Conservation (phyloP, 2,113 vertebrate species). For the Nettapus auritus region DNA sequence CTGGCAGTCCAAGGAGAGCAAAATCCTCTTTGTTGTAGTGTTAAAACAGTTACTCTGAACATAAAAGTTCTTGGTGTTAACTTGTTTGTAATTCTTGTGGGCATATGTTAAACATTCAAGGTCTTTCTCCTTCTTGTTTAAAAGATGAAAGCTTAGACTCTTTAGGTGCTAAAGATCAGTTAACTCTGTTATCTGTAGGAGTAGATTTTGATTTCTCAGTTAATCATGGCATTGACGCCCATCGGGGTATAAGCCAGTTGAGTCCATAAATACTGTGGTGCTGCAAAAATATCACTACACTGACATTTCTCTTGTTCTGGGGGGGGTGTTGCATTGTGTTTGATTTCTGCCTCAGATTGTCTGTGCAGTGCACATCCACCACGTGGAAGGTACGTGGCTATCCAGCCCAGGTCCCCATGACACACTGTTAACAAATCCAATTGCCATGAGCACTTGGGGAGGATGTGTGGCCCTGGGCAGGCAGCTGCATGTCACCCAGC, state of each 20-base stretch:
- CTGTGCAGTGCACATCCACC: fast-evolving
- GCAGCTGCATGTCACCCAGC: background rate
- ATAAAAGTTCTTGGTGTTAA: background rate
- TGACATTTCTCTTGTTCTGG: background rate
- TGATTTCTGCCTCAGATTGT: background rate
- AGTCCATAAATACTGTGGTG: background rate
- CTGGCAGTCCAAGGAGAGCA: background rate
- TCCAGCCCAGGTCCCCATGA: fast-evolving
- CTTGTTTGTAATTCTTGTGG: background rate
- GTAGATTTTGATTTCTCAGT: background rate
- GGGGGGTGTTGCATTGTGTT: background rate
- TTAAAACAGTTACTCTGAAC: background rate
- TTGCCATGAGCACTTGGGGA: background rate
- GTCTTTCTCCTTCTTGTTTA: background rate
- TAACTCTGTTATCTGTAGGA: background rate
- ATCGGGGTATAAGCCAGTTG: background rate
- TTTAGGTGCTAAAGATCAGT: background rate
- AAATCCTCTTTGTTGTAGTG: background rate
- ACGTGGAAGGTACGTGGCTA: fast-evolving
- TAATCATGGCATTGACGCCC: background rate
- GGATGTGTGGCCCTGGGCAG: fast-evolving
- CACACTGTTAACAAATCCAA: fast-evolving
- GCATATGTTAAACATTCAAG: background rate
- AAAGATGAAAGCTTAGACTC: background rate
- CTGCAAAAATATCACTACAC: background rate